Conservation (phyloP, 2,797 vertebrate genomes). For the Geotrypetes seraphini region DNA sequence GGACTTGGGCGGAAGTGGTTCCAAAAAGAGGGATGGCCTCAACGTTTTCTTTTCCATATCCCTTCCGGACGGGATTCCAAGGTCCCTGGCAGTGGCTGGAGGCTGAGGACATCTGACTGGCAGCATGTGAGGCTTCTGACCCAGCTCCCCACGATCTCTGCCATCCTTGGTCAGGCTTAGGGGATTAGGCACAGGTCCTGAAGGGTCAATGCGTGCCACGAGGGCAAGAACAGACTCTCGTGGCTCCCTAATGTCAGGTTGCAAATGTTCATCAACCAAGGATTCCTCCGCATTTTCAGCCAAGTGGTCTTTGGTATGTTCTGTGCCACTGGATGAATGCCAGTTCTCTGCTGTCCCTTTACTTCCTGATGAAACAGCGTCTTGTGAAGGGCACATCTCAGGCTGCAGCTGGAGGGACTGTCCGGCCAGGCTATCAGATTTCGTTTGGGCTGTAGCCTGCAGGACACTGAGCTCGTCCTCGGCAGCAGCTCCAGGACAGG, state of each 20-base stretch:
- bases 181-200: conserved; percentile 2
- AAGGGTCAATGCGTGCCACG: conserved; percentile 3
- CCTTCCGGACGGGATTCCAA: neutral
- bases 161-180: neutral
- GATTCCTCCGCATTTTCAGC: neutral
- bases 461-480: too few species aligned
- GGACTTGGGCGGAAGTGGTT: neutral
- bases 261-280: neutral
- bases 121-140: conserved; percentile 59
- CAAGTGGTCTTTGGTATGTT: neutral
- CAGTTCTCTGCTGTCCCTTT: too few species aligned
- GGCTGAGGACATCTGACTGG: conserved; percentile 61
- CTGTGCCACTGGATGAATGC: neutral
- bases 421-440: too few species aligned
- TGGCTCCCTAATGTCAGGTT: conserved; percentile 1
- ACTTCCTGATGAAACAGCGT: too few species aligned
- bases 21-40: neutral
- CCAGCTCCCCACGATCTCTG: neutral
- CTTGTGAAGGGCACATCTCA: too few species aligned
- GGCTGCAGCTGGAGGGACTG: too few species aligned
- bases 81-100: conserved; percentile 4
- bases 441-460: too few species aligned
- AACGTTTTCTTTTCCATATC: conserved; percentile 1
- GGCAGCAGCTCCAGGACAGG: too few species aligned
- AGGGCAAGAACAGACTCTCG: conserved; percentile 34